Base-by-base conservation (phyloP, 2,113 vertebrate genomes). In the Strix aluco region DNA sequence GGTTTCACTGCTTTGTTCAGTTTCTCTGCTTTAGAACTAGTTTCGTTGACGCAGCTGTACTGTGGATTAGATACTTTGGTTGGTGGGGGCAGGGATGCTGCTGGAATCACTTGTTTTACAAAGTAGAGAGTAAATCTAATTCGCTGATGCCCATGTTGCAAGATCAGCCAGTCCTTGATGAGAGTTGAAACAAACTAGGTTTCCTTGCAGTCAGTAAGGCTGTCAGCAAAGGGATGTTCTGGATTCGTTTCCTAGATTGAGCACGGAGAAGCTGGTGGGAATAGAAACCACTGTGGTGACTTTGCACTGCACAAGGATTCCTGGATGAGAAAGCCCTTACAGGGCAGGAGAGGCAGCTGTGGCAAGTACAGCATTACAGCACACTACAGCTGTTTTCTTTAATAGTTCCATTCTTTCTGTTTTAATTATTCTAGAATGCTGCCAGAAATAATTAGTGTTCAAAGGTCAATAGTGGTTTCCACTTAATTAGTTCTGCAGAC, bases 401-500 rank as follows among this genome's bases (percentile, higher is more conserved):
- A 78, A 62, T 52, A 90, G 15, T 26, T 73, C 34, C 9, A 5
- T 52, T 78, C 26, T 40, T 90, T 10, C 29, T 44, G 3, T 15
- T 87, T 83, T 84, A 90, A 88, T 77, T 86, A 59, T 90, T 78
- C 80, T 57, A 67, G 55, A 86, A 67, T 1, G 2, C 67, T 88
- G 73, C 84, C 90, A 95, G 82, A 92, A 91, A 81, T 92, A 83
- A 90, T 93, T 83, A 72, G 75, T 69, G 67, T 81, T 86, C 49
- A 86, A 86, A 96, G 72, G 81, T 78, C 82, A 92, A 23, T 55
- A 66, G 57, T 47, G 30, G 25, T 84, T 96, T 93, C 65, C 44
- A 40, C 59, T 78, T 86, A 81, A 73, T 88, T 83, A 92, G 72
- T 78, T 90, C 59, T 71, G 55, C 74, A 92, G 83, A 93, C 2